These are phyloP conservation scores for Orthosia gracilis DNA, from an alignment of 2,888 invertebrate genomes.

Conservation along the genomic window DNA sequence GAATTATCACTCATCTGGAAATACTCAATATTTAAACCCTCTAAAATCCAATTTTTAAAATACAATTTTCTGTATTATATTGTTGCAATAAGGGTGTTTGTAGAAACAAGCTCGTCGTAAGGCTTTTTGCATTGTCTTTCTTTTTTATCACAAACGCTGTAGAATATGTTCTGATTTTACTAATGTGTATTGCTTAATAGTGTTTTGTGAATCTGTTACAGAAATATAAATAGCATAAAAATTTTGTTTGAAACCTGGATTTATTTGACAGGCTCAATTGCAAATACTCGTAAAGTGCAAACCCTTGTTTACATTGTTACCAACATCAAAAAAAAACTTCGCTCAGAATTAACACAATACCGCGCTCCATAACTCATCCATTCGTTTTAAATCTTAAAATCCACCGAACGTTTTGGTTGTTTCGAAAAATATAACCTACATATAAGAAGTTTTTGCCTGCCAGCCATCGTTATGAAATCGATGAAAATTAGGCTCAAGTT, in stretches of 20 bases:
- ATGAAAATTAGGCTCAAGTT: constrained; percentile 51
- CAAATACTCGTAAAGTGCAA: constrained; percentile 36
- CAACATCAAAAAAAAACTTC: constrained; percentile 23
- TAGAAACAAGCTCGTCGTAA: too few species aligned
- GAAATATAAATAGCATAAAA: background rate
- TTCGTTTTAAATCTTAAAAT: constrained; percentile 34
- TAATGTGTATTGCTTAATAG: too few species aligned
- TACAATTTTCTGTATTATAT: too few species aligned
- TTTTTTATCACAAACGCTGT: too few species aligned
- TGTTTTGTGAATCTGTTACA: background rate
- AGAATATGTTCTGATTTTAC: too few species aligned
- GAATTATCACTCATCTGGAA: constrained; percentile 22
- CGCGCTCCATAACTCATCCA: constrained; percentile 57
- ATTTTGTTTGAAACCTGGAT: background rate
- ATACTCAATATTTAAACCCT: constrained; percentile 14
- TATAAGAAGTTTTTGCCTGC: constrained; percentile 26
- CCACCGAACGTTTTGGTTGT: constrained; percentile 56
- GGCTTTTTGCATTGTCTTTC: too few species aligned
- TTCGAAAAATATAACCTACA: constrained; percentile 33
- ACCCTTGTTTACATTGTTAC: constrained; percentile 31
- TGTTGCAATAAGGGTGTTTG: too few species aligned
- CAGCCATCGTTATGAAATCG: constrained; percentile 38
- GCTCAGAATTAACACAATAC: constrained; percentile 41
- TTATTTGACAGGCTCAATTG: background rate
- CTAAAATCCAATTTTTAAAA: constrained; percentile 6